A percentile compares a stretch with the other conserved stretches of the same genome.
phyloP scores from a whole-genome alignment of 2,113 vertebrate genomes.

The Thinocorus orbignyianus region DNA sequence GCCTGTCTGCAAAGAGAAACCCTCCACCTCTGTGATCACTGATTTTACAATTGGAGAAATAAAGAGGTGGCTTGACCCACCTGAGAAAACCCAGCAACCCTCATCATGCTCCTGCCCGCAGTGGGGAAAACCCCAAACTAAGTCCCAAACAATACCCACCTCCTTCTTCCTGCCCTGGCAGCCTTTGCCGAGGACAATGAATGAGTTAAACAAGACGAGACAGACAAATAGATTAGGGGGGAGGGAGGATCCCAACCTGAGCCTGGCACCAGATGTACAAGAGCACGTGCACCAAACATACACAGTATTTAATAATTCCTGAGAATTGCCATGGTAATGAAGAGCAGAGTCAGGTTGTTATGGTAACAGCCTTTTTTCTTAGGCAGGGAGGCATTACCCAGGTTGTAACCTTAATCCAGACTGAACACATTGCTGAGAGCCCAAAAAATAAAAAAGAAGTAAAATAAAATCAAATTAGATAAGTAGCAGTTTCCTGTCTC shows the following conservation, averaged over 20 bases:
- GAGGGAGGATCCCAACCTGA: constrained; percentile 33
- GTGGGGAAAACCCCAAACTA: background rate
- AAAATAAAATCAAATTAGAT: background rate
- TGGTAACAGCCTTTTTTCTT: constrained; percentile 37
- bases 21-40: background rate
- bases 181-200: background rate
- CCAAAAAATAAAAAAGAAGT: background rate
- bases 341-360: constrained; percentile 44
- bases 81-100: background rate
- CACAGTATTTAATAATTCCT: constrained; percentile 58
- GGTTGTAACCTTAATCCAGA: constrained; percentile 49
- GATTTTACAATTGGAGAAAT: background rate
- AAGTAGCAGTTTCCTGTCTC: background rate
- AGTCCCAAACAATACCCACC: too few relatives aligned
- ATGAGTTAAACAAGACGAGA: constrained; percentile 30
- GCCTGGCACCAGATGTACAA: background rate
- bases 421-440: background rate
- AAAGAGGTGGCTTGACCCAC: background rate
- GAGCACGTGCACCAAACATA: constrained; percentile 36
- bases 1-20: background rate
- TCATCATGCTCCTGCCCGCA: background rate
- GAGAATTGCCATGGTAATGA: constrained; percentile 63
- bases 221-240: background rate
- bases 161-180: background rate
- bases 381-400: constrained; percentile 28